Conservation (phyloP, 2,113 vertebrate genomes). For the Muntiacus muntjak region DNA sequence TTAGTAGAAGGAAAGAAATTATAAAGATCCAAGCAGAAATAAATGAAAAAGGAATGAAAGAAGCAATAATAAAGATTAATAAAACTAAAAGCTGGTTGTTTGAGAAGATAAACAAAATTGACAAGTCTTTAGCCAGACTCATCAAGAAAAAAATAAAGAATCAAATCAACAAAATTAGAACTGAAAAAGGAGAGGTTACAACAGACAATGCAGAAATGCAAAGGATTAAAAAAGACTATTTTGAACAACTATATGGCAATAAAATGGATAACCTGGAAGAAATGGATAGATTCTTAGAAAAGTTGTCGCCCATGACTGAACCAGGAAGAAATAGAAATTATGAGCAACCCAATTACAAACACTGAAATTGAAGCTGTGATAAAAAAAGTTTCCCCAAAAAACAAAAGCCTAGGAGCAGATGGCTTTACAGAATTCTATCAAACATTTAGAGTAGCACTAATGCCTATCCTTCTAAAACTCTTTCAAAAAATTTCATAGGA, state of each 20-base stretch:
- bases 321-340: neutral
- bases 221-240: neutral
- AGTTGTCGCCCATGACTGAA: neutral
- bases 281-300: neutral
- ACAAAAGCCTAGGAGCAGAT: neutral
- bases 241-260: neutral
- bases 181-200: neutral
- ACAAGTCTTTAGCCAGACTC: neutral
- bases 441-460: neutral
- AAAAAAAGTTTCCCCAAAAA: neutral
- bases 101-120: neutral
- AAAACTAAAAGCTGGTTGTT: neutral
- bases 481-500: neutral
- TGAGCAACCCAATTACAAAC: neutral
- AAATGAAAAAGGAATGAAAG: neutral
- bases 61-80: neutral
- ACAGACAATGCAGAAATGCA: neutral
- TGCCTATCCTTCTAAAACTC: neutral
- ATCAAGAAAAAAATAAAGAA: neutral
- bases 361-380: neutral
- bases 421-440: neutral
- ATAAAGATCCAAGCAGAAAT: neutral
- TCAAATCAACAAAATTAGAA: neutral
- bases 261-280: neutral
- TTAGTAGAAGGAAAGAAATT: neutral